phyloP scores from a whole-genome alignment of 92 coral and sea anemone species.

The Heliopora coerulea region DNA sequence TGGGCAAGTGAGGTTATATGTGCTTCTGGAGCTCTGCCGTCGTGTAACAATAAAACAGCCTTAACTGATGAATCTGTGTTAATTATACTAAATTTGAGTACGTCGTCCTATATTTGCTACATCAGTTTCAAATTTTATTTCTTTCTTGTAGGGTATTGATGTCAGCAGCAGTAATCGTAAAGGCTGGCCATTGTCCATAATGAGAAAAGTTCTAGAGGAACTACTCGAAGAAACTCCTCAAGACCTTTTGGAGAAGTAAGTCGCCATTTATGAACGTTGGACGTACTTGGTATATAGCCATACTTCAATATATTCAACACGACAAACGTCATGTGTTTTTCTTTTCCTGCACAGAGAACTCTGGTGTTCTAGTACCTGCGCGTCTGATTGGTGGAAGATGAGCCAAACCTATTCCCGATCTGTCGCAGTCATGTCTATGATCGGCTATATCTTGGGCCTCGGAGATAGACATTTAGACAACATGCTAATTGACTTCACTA shows the following conservation, averaged over 20 bases:
- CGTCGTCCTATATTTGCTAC: too few relatives aligned
- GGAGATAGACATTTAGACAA: conserved; percentile 98
- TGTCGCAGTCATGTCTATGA: conserved; percentile 99
- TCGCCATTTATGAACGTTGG: neutral
- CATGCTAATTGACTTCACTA: conserved; percentile 95
- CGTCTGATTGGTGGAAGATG: conserved; percentile 98
- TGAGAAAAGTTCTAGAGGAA: conserved; percentile 86
- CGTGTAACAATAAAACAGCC: too few relatives aligned
- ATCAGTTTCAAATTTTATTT: neutral
- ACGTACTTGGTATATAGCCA: too few relatives aligned
- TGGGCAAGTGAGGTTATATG: too few relatives aligned
- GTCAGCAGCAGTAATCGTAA: conserved; percentile 65
- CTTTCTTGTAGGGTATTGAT: conserved; percentile 74
- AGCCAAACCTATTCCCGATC: conserved; percentile 93
- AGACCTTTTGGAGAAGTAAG: conserved; percentile 86
- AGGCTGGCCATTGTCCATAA: conserved; percentile 89
- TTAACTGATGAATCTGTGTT: too few relatives aligned
- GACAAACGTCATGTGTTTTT: conserved; percentile 10
- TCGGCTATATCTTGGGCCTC: conserved; percentile 92
- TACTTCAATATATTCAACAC: too few relatives aligned
- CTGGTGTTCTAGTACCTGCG: conserved; percentile 97
- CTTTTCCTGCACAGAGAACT: too few relatives aligned
- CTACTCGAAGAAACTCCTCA: conserved; percentile 86
- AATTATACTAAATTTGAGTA: too few relatives aligned
- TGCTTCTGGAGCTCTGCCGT: too few relatives aligned